A percentile compares a stretch with the other conserved stretches of the same genome.
Conservation (phyloP, 1,140 invertebrate species). For the Zaprionus taronus region DNA sequence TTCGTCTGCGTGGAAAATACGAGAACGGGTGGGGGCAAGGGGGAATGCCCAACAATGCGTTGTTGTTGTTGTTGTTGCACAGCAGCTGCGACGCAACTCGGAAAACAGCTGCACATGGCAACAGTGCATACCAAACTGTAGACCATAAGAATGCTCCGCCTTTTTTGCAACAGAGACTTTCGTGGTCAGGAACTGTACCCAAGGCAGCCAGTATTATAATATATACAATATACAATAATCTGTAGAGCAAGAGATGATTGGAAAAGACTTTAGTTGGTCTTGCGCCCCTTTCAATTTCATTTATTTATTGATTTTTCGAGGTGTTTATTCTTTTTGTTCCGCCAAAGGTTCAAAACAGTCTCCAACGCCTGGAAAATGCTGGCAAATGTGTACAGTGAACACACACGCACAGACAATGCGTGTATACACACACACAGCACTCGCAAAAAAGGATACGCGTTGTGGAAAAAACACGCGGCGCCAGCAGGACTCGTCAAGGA, state of each 20-base stretch:
- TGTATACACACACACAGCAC: slow-evolving; percentile 38
- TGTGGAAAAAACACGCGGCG: slow-evolving; percentile 69
- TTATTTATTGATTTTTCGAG: slow-evolving; percentile 71
- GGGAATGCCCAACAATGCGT: background rate
- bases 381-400: slow-evolving; percentile 33
- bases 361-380: slow-evolving; percentile 27
- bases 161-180: slow-evolving; percentile 2
- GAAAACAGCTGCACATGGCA: slow-evolving; percentile 70
- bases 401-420: slow-evolving; percentile 19
- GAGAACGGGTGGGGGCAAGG: background rate
- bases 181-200: slow-evolving; percentile 23
- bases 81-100: slow-evolving; percentile 66
- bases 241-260: background rate
- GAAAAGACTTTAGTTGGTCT: background rate
- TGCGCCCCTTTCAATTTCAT: slow-evolving; percentile 10
- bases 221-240: background rate
- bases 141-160: slow-evolving; percentile 14
- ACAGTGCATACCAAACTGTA: slow-evolving; percentile 60
- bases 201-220: slow-evolving; percentile 1
- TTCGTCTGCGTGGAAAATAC: slow-evolving; percentile 18
- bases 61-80: slow-evolving; percentile 35
- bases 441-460: slow-evolving; percentile 30
- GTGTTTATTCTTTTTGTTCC: slow-evolving; percentile 26
- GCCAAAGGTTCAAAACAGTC: slow-evolving; percentile 12
- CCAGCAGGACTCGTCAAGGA: slow-evolving; percentile 74